Conservation (phyloP, 2,113 vertebrate species). For the Ceuthmochares aereus region DNA sequence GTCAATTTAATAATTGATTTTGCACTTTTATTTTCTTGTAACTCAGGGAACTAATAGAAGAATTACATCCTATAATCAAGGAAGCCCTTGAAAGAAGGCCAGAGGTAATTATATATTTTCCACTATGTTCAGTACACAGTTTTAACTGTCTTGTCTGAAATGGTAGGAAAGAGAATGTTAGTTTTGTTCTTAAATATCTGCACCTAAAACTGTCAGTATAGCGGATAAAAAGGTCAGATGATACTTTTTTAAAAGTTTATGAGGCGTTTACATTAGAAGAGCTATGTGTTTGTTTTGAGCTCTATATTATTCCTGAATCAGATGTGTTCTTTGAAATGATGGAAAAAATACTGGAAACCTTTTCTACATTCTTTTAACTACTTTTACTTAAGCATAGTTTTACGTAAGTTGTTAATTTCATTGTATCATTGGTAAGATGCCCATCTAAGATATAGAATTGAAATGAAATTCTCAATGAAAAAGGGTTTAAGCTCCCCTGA, state of each 20-base stretch:
- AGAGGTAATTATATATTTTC: conserved; percentile 84
- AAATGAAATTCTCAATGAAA: neutral
- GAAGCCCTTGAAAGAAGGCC: conserved; percentile 99
- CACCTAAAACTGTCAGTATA: neutral
- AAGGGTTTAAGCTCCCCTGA: neutral
- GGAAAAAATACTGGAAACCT: neutral
- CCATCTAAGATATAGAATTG: neutral
- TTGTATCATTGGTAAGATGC: neutral
- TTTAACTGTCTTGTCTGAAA: neutral
- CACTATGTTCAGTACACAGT: neutral
- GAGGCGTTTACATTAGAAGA: neutral
- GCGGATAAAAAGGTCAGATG: neutral
- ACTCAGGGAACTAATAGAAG: conserved; percentile 94
- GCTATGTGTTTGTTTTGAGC: neutral
- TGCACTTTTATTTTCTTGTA: conserved; percentile 28
- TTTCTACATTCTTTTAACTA: neutral
- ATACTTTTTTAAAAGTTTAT: neutral
- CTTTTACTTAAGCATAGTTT: neutral
- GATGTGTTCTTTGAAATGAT: neutral
- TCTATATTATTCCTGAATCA: neutral
- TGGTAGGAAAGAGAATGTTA: neutral
- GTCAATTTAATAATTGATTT: neutral
- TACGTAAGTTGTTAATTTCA: neutral
- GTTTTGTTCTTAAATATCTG: neutral
- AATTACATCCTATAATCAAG: conserved; percentile 99